Percentiles rank a stretch among this genome's conserved stretches.
These are phyloP conservation scores for Acanthiza pusilla DNA, from an alignment of 2,797 vertebrate species.

Conservation along the genomic window DNA sequence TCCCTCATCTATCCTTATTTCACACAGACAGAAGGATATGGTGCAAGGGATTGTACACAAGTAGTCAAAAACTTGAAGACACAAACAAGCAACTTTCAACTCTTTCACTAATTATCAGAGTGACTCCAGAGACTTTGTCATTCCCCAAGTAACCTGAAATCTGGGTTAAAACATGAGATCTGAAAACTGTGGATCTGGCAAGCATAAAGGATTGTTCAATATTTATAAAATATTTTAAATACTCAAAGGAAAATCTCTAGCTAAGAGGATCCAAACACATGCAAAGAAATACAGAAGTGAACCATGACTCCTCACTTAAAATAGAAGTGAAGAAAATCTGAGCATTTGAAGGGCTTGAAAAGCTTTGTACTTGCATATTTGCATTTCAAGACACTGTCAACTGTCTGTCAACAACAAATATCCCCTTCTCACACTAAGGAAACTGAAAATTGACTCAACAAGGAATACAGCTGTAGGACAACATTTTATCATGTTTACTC, in stretches of 20 bases:
- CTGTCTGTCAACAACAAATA: background rate
- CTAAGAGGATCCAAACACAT: background rate
- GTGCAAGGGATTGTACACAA: background rate
- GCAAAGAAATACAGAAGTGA: background rate
- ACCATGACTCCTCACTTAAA: background rate
- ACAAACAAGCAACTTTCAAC: background rate
- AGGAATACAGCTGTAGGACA: background rate
- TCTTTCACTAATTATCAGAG: background rate
- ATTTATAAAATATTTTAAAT: background rate
- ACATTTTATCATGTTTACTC: background rate
- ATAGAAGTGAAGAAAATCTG: background rate
- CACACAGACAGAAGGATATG: background rate
- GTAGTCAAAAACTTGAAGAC: background rate
- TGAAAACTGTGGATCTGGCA: background rate
- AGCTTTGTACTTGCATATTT: background rate
- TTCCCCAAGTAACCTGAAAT: background rate
- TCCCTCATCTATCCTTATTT: background rate
- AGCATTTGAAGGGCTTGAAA: background rate
- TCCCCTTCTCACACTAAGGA: background rate
- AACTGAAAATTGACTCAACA: background rate
- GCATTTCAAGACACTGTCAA: background rate
- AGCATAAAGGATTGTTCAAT: background rate
- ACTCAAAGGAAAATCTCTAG: background rate
- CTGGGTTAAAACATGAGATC: background rate
- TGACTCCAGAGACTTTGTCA: background rate